Base-by-base conservation (phyloP, 2,888 invertebrate species). In the Drosophila paucipuncta region DNA sequence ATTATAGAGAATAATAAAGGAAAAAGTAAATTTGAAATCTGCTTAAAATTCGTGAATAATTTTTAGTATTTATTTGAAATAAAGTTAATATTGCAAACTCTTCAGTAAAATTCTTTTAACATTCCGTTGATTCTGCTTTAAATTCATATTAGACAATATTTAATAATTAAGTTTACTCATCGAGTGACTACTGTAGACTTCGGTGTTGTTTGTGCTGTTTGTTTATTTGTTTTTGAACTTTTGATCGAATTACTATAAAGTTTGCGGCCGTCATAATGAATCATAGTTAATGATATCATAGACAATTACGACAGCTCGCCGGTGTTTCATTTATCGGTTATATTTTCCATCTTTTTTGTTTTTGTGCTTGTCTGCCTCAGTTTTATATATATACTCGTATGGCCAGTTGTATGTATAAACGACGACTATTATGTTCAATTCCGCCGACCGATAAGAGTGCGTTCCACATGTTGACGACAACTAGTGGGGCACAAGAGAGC, bases 211-310 rank as follows among this genome's bases (percentile, higher is more conserved):
- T 16, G 22, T 7, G 30, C 28, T 5, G 1, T 52, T 52, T 30
- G 11, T 13, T 33, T n/a, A 43, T 50, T 54, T 25, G 25, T 4
- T 54, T 47, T 18, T 2, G 1, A 22, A 57, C 41, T 30, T 52
- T 33, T 39, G 54, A 70, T 75, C 70, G 70, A 79, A 66, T 75
- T 64, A 59, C 41, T 59, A 13, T 35, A 57, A 53, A 61, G 37
- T 66, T 63, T 43, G 37, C 52, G 55, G 60, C 49, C 4, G 10
- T 13, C 22, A 7, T 18, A 25, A 58, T 78, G 78, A 84, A 75
- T 88, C 89, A 84, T 82, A 37, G 65, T 71, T 59, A 75, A 85
- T 84, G 83, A 88, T 84, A 88, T 88, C 85, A 84, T 88, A 75
- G 68, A 66, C 85, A 83, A 82, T 85, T 83, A 76, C 82, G 82